These are phyloP conservation scores for Himalopsyche tibetana DNA, from an alignment of 2,888 invertebrate genomes.

Conservation along the genomic window DNA sequence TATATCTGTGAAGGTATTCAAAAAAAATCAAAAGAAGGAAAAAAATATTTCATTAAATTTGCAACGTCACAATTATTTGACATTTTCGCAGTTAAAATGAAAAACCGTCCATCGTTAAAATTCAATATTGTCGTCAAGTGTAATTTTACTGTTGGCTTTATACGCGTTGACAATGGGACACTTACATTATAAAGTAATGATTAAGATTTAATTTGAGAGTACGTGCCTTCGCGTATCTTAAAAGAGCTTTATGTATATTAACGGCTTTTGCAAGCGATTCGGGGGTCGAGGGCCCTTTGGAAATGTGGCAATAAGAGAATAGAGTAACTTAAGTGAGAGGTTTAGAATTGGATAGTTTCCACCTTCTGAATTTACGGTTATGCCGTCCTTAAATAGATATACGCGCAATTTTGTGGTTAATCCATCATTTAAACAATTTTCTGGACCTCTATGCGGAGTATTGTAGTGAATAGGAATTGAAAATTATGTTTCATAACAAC, in stretches of 20 bases:
- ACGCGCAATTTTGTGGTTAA: constrained; percentile 12
- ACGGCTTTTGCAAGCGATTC: constrained; percentile 3
- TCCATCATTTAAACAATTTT: constrained; percentile 5
- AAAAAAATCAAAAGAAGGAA: too few relatives aligned
- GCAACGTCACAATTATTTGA: too few relatives aligned
- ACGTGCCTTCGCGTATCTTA: constrained; percentile 27
- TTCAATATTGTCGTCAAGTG: too few relatives aligned
- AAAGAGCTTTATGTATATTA: constrained; percentile 10
- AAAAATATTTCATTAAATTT: too few relatives aligned
- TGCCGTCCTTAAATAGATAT: not conserved
- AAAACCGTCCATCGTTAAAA: too few relatives aligned
- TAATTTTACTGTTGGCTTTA: not conserved
- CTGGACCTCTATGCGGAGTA: not conserved
- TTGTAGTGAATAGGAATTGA: not conserved
- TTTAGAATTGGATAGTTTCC: constrained; percentile 10
- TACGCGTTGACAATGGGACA: not conserved
- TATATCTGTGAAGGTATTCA: too few relatives aligned
- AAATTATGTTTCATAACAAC: not conserved
- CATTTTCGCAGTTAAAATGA: too few relatives aligned
- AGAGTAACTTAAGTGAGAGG: constrained; percentile 13
- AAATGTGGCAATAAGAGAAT: constrained; percentile 19
- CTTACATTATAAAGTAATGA: constrained; percentile 5
- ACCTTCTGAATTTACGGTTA: constrained; percentile 16
- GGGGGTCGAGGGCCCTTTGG: constrained; percentile 7
- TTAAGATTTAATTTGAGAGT: constrained; percentile 20